Evolutionary conservation across 2,888 invertebrate species (phyloP), one percentile per base, ranked within the genome.

Genomic region (Salpingus planirostris): DNA sequence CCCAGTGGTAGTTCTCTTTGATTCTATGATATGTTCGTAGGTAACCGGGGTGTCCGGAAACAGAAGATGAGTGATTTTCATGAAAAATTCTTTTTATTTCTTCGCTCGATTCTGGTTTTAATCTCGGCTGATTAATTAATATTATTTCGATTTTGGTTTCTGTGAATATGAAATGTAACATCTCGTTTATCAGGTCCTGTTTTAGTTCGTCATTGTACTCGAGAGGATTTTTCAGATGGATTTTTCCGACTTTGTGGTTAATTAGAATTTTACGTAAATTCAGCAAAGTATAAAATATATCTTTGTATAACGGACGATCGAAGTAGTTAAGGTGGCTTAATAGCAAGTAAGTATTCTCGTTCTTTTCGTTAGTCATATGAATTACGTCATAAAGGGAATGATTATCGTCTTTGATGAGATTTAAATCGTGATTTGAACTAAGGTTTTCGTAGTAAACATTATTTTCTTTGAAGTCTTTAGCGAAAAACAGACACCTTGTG

Each of bases 91-190:
- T 6, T 18, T 18, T 8, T 7, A 18, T 18, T 18, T 18, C 31
- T 24, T 2, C 24, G 25, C 13, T 30, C 6, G 12, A 25, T 10
- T 25, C 22, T 22, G 10, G 21, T 30, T 21, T 24, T 15, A 7
- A 15, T 33, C n/a, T 33, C 18, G 7, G 14, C 13, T 33, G 24
- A 29, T 29, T 24, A 15, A 23, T 21, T 13, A 23, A 21, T 22
- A 18, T 30, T 12, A 34, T 29, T 30, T 24, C 13, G 7, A 15
- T 18, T 11, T 15, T 14, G 11, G 15, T 23, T 14, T 31, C 10
- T 21, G 24, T 15, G 25, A 35, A 35, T 18, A 35, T 14, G 21
- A 29, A 35, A 22, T 29, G 14, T 31, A 31, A 13, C 29, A 35
- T 35, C 13, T 24, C 24, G 11, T 29, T 24, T 13, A 35, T 25